Percentiles rank a stretch among this genome's conserved stretches.
These are phyloP conservation scores for Tineola bisselliella DNA, from an alignment of 2,888 invertebrate species.

Conservation along the genomic window DNA sequence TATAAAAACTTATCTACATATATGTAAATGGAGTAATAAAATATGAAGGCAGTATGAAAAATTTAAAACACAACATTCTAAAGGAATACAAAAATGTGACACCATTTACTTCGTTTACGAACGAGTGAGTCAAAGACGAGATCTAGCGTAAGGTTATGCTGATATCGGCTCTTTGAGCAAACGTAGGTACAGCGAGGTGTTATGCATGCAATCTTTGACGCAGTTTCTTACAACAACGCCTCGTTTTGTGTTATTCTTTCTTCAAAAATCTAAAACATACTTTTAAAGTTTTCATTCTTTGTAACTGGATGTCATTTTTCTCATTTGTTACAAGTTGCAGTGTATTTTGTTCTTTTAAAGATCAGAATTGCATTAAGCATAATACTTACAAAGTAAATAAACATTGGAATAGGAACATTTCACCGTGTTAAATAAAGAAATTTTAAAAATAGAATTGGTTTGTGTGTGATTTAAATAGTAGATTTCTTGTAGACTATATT, in stretches of 20 bases:
- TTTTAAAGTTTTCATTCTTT: neutral
- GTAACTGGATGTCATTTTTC: neutral
- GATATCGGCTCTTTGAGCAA: slow-evolving; percentile 42
- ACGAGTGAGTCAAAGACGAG: slow-evolving; percentile 38
- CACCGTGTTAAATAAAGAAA: too few relatives aligned
- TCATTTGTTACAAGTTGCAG: neutral
- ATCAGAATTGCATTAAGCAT: too few relatives aligned
- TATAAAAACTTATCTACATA: too few relatives aligned
- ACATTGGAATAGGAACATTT: too few relatives aligned
- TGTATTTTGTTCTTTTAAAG: neutral
- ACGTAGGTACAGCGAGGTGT: slow-evolving; percentile 23
- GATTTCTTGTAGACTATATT: neutral
- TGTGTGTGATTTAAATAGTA: too few relatives aligned
- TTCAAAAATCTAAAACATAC: slow-evolving; percentile 4
- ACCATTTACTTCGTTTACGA: slow-evolving; percentile 28
- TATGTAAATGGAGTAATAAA: too few relatives aligned
- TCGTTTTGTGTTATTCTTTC: slow-evolving; percentile 7
- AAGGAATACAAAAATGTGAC: slow-evolving; percentile 38
- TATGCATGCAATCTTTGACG: slow-evolving; percentile 11
- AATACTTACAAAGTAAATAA: too few relatives aligned
- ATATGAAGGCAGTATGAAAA: too few relatives aligned
- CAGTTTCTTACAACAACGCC: slow-evolving; percentile 5
- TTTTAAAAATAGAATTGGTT: too few relatives aligned
- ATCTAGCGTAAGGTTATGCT: slow-evolving; percentile 33
- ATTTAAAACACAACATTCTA: too few relatives aligned